These are phyloP conservation scores for Ichneumon xanthorius DNA, from an alignment of 2,888 invertebrate genomes.

Conservation along the genomic window DNA sequence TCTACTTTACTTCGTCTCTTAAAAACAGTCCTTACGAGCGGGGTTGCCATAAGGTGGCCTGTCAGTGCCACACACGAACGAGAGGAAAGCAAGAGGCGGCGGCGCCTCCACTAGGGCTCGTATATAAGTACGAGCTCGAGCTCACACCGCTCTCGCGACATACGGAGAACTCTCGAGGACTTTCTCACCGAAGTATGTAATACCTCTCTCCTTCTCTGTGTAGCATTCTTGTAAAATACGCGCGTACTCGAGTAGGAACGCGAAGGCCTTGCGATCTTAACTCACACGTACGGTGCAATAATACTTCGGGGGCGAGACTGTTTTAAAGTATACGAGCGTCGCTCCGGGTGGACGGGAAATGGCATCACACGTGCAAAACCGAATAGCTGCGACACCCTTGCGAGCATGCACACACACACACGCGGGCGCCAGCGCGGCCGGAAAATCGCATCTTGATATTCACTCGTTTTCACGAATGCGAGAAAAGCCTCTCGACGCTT, in stretches of 20 bases:
- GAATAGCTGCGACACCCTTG: not conserved
- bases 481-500: constrained; percentile 1
- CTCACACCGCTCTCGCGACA: not conserved
- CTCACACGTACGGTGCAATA: constrained; percentile 33
- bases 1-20: constrained; percentile 59
- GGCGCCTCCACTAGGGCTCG: constrained; percentile 12
- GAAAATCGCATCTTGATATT: too few relatives aligned
- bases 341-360: constrained; percentile 17
- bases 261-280: not conserved
- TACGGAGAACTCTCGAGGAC: not conserved
- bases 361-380: not conserved
- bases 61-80: constrained; percentile 57
- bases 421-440: too few relatives aligned
- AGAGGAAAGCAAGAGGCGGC: constrained; percentile 21
- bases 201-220: not conserved
- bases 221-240: constrained; percentile 33
- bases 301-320: constrained; percentile 26
- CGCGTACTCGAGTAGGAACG: not conserved
- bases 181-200: constrained; percentile 28
- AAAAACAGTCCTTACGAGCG: constrained; percentile 62
- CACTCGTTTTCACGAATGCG: not conserved
- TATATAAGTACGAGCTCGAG: constrained; percentile 3
- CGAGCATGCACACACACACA: not conserved
- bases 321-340: constrained; percentile 9
- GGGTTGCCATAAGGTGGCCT: constrained; percentile 57